Base-by-base conservation (phyloP, 2,113 vertebrate species). In the Cygnus atratus region DNA sequence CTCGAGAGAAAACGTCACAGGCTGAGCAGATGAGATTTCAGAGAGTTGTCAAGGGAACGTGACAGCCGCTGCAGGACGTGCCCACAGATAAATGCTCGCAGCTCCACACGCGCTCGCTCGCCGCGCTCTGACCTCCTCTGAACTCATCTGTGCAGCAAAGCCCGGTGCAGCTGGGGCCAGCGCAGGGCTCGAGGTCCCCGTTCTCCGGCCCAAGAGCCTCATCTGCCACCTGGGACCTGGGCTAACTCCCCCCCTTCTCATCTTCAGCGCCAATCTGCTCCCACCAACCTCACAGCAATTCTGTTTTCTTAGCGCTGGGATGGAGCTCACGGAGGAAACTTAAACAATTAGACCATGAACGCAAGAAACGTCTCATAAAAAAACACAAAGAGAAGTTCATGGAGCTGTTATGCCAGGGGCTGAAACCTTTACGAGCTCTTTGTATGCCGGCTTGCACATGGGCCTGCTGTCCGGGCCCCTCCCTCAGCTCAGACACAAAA, bases 21-120 rank as follows among this genome's bases (percentile, higher is more conserved):
- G 90, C 93, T 39, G 88, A 90, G 57, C 83, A 94, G 92, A 82
- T 79, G 37, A 77, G 31, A 28, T 44, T 37, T 62, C 7, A 33
- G 78, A 77, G 61, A 77, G 95, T 93, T 94, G 95, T 88, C 96
- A 94, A 95, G 96, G 92, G 95, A 95, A 94, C 88, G 22, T 90
- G 93, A 79, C 70, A 96, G 90, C 13, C 90, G 4, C 67, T 35
- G 90, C 90, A 48, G 93, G 92, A 58, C 2, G 4, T 7, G 13
- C 54, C 70, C 65, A 18, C 77, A 25, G 72, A 68, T 91, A 33
- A 31, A 72, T 63, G 5, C 16, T 43, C 79, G 39, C 3, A 31
- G 65, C 73, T 44, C 2, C 2, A 1, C 2, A 46, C 0, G 0
- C 19, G 3, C 9, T 68, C 25, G 15, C 90, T 82, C 87, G 28